Conservation (phyloP, 2,888 invertebrate species). For the Orthosia gothica region DNA sequence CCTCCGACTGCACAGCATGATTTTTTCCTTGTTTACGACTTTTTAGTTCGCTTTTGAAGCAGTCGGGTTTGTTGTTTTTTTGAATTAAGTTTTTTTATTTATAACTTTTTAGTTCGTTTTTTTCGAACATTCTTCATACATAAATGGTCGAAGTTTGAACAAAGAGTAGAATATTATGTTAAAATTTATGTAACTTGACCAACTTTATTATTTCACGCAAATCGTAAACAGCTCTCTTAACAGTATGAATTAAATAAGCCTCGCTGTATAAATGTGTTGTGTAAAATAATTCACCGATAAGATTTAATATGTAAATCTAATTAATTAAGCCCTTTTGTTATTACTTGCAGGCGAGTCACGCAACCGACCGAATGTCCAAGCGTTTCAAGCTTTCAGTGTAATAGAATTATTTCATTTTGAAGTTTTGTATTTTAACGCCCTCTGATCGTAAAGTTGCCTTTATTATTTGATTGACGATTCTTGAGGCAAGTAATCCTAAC, state of each 20-base stretch:
- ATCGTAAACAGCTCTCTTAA: slow-evolving; percentile 33
- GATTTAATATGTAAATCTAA: slow-evolving; percentile 55
- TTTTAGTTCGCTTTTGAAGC: no score
- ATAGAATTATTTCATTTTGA: slow-evolving; percentile 32
- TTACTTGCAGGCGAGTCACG: slow-evolving; percentile 38
- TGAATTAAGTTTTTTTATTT: no score
- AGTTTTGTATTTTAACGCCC: background rate
- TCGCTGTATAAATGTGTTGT: slow-evolving; percentile 24
- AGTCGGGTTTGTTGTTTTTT: no score
- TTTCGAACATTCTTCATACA: background rate
- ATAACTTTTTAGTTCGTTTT: no score
- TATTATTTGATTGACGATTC: background rate
- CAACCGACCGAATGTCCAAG: slow-evolving; percentile 38
- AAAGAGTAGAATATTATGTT: background rate
- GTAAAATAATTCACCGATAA: slow-evolving; percentile 56
- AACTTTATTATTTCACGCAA: slow-evolving; percentile 8
- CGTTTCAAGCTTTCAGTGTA: slow-evolving; percentile 23
- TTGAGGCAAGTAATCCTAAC: no score
- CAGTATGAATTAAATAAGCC: slow-evolving; percentile 18
- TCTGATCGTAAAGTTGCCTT: background rate
- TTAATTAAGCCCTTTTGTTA: slow-evolving; percentile 60
- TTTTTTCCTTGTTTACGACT: no score
- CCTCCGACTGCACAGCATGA: no score
- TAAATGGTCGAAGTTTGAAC: background rate
- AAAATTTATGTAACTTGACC: background rate